A percentile compares a stretch with the other conserved stretches of the same genome.
Conservation (phyloP, 2,113 vertebrate genomes). For the Cichladusa arquata region DNA sequence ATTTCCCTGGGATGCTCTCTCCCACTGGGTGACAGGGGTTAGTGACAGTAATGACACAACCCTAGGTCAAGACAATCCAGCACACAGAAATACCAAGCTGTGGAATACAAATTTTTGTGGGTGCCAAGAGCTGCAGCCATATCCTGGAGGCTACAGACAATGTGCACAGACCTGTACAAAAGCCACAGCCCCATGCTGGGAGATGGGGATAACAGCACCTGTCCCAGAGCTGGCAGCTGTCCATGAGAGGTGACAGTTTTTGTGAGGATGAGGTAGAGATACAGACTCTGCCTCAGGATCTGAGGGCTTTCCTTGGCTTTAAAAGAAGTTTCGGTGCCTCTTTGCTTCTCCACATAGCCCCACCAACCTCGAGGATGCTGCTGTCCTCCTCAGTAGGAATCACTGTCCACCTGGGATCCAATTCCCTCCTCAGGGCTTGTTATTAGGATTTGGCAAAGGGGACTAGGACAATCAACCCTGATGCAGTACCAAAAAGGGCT, state of each 20-base stretch:
- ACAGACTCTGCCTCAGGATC: not conserved
- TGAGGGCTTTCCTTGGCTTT: not conserved
- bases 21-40: rapidly evolving
- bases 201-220: not conserved
- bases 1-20: not conserved
- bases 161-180: not conserved
- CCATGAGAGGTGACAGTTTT: rapidly evolving
- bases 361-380: not conserved
- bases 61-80: not conserved
- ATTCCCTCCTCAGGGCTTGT: not conserved
- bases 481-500: not conserved
- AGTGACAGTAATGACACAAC: not conserved
- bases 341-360: not conserved
- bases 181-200: not conserved
- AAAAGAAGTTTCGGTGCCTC: not conserved
- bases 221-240: not conserved
- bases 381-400: not conserved
- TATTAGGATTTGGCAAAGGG: not conserved
- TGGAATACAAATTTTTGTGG: not conserved
- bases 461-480: not conserved
- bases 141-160: not conserved
- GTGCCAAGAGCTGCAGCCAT: not conserved
- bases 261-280: not conserved
- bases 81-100: not conserved
- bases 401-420: rapidly evolving